phyloP scores from a whole-genome alignment of 2,113 vertebrate species.

The Jacana jacana region DNA sequence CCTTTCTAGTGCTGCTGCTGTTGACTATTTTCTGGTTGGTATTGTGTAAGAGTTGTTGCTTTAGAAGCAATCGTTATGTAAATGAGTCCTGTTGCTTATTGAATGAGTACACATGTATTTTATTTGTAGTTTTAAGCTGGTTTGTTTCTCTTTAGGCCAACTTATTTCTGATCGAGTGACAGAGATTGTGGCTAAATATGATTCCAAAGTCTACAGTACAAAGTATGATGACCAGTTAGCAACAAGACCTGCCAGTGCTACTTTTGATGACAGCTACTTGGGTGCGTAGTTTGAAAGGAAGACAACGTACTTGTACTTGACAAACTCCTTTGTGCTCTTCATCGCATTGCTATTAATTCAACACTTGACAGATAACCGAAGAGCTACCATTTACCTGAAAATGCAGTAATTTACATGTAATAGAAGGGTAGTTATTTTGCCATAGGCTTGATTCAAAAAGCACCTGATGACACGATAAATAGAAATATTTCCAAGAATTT shows the following conservation, averaged over 20 bases:
- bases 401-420: not conserved
- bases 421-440: not conserved
- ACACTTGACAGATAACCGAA: too few relatives aligned
- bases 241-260: conserved; percentile 84
- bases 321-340: not conserved
- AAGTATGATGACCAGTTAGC: conserved; percentile 81
- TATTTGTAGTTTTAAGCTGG: not conserved
- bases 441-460: not conserved
- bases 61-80: not conserved
- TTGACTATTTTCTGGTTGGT: rapidly evolving
- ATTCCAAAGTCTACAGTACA: conserved; percentile 69
- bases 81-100: not conserved
- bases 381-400: not conserved
- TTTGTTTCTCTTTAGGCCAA: conserved; percentile 78
- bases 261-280: conserved; percentile 95
- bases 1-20: not conserved
- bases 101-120: not conserved
- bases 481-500: not conserved
- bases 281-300: conserved; percentile 73
- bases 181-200: conserved; percentile 84
- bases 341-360: not conserved
- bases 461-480: not conserved
- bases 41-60: not conserved
- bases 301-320: not conserved
- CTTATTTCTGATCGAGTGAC: conserved; percentile 91